Evolutionary conservation across 2,113 vertebrate species (phyloP).

Genomic region (Sisor rabdophorus): DNA sequence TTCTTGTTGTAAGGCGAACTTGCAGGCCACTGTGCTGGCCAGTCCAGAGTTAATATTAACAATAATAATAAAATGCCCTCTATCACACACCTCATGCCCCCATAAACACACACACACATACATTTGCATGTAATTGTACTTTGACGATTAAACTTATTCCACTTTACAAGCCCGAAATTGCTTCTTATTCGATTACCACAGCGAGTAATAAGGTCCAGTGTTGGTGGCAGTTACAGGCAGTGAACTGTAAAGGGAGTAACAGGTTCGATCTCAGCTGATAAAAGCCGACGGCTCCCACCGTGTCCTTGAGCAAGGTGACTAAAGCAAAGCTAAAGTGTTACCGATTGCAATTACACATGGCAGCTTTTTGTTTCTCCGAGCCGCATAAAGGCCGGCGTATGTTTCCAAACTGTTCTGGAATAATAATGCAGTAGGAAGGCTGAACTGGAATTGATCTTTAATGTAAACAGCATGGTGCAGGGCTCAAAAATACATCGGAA

Average conservation of each 20-base stretch:
- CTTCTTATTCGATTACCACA: background rate
- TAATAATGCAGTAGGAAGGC: slow-evolving; percentile 17
- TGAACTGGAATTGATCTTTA: slow-evolving; percentile 65
- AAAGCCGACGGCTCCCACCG: background rate
- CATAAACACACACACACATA: background rate
- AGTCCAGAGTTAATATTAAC: too few species aligned
- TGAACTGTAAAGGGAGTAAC: slow-evolving; percentile 10
- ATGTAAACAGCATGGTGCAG: slow-evolving; percentile 77
- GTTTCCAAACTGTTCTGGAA: background rate
- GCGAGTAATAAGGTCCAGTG: background rate
- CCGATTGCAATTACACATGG: background rate
- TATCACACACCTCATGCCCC: too few species aligned
- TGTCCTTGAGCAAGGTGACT: background rate
- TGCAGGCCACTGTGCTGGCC: too few species aligned
- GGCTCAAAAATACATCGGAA: slow-evolving; percentile 63
- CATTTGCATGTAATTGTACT: background rate
- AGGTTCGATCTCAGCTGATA: slow-evolving; percentile 21
- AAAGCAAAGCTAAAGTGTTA: slow-evolving; percentile 1
- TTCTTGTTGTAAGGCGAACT: too few species aligned
- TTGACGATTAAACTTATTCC: background rate
- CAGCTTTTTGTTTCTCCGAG: background rate
- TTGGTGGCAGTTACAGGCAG: background rate
- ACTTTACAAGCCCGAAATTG: background rate
- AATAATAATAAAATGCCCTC: too few species aligned
- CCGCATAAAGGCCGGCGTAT: background rate